These are phyloP conservation scores for Lacerta viridis DNA, from an alignment of 2,797 vertebrate genomes.

Conservation along the genomic window DNA sequence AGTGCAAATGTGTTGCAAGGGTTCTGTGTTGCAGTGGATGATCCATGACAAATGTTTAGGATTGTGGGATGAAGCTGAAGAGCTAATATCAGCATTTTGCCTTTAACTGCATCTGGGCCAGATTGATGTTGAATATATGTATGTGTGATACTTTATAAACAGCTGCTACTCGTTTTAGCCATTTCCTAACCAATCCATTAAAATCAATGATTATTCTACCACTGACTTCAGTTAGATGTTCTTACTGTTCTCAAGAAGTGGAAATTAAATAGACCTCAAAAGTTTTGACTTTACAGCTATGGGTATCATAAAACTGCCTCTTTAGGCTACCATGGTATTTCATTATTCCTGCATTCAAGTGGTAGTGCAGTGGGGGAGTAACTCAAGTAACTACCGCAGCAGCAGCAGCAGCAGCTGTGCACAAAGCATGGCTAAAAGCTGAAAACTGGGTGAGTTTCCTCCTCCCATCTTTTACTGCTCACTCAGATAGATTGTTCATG, in stretches of 20 bases:
- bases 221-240: conserved; percentile 12
- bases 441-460: not conserved
- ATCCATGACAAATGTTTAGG: not conserved
- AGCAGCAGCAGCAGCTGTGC: conserved; percentile 1
- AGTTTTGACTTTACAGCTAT: not conserved
- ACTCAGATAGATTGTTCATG: not conserved
- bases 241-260: not conserved
- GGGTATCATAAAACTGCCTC: not conserved
- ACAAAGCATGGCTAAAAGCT: not conserved
- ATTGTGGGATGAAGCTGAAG: not conserved
- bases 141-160: not conserved
- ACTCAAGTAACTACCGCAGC: not conserved
- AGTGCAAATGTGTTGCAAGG: not conserved
- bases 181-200: conserved; percentile 2
- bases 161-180: not conserved
- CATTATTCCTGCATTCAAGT: not conserved
- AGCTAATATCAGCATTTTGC: not conserved
- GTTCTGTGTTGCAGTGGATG: not conserved
- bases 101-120: not conserved
- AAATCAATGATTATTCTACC: not conserved
- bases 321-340: not conserved
- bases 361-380: not conserved
- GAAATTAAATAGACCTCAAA: not conserved
- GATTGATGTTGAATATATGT: not conserved
- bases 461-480: not conserved